Conservation (phyloP, 2,888 invertebrate genomes). For the Caenorhabditis sp. region DNA sequence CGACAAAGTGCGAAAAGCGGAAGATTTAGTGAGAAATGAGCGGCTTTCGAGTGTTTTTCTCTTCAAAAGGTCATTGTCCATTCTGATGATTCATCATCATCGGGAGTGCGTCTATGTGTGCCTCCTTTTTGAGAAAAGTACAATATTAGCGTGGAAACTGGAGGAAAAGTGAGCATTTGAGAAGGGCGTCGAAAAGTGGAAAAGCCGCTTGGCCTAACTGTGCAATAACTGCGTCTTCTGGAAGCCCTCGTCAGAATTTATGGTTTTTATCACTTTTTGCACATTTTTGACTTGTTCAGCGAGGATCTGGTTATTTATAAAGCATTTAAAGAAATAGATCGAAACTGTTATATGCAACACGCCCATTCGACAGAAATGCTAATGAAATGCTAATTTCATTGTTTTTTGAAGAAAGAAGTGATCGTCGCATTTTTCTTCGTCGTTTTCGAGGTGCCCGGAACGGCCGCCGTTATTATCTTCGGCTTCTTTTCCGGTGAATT, state of each 20-base stretch:
- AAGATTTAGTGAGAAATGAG: slow-evolving; percentile 37
- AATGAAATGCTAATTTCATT: slow-evolving; percentile 2
- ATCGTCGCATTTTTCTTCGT: slow-evolving; percentile 52
- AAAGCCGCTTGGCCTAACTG: too few species aligned
- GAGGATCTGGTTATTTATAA: too few species aligned
- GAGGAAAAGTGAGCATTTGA: too few species aligned
- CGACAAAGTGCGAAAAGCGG: slow-evolving; percentile 42
- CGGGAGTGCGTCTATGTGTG: too few species aligned
- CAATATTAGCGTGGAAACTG: slow-evolving; percentile 14
- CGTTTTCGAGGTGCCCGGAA: slow-evolving; percentile 30
- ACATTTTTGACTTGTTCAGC: too few species aligned
- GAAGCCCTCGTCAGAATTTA: too few species aligned
- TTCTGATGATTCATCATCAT: slow-evolving; percentile 36
- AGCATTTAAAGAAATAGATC: too few species aligned
- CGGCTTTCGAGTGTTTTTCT: slow-evolving; percentile 49
- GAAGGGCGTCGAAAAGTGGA: too few species aligned
- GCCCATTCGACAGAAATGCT: too few species aligned
- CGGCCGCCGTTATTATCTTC: slow-evolving; percentile 39
- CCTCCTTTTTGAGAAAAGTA: neutral
- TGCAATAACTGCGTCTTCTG: too few species aligned
- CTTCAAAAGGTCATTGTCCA: slow-evolving; percentile 29
- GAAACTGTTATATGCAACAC: too few species aligned
- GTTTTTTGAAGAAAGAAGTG: slow-evolving; percentile 59
- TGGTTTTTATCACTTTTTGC: too few species aligned
- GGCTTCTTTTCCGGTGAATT: slow-evolving; percentile 30